Base-by-base conservation (phyloP, 1,140 invertebrate species). In the Cardiocondyla obscurior region DNA sequence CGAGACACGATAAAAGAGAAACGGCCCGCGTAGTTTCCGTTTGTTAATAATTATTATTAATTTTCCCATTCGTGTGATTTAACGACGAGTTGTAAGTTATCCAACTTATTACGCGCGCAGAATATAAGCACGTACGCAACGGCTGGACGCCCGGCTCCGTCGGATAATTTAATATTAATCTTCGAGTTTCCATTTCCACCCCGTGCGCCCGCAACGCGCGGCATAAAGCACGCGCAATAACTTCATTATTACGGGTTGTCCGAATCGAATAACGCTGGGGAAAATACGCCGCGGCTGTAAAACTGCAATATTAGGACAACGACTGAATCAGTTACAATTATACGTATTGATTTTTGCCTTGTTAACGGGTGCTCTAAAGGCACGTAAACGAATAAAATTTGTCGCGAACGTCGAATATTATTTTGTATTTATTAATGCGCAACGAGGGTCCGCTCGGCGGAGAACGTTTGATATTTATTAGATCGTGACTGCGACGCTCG, bases 381-480 rank as follows among this genome's bases (percentile, higher is more conserved):
- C 44, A 3, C 46, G 57, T 72, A 36, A n/a, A 53, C 14, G 39
- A 5, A 39, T 14, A 14, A 82, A 82, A 62, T 74, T 82, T 30
- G 28, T 36, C 30, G n/a, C 3, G 5, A 14, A 33, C 53, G 5
- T 65, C 30, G 36, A n/a, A 46, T 76, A 30, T 42, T 14, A 49
- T 76, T 28, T 42, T 10, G 44, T 76, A 82, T 60, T 82, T 82
- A 82, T 60, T 76, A 77, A 51, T 46, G 70, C 22, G 19, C 28
- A 30, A 76, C 30, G 12, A 81, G 6, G n/a, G n/a, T n/a, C n/a
- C 19, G 36, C 22, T 10, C 5, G 14, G 57, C 3, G n/a, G 44
- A 44, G 19, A n/a, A 30, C 77, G 77, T 82, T 74, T 82, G 76
- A 82, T 82, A 82, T 82, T 82, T 82, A 76, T 76, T n/a, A 44